Evolutionary conservation across 2,888 invertebrate genomes (phyloP).

Genomic region (Drosophila recens): DNA sequence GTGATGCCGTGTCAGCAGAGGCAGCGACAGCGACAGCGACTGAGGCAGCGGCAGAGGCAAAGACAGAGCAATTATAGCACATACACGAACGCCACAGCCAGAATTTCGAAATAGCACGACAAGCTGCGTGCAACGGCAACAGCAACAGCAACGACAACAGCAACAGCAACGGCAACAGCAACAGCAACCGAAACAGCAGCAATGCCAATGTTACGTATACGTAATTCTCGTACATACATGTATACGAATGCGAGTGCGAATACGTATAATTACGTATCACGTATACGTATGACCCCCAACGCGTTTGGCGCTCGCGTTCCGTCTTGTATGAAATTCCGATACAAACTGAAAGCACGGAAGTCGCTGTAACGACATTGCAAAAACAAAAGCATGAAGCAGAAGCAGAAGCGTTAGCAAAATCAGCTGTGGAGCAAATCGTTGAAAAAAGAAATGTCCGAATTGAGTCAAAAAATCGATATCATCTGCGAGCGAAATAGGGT

Average conservation of each 20-base stretch:
- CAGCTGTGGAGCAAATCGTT: conserved; percentile 28
- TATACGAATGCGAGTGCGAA: conserved; percentile 12
- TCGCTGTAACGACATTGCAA: conserved; percentile 29
- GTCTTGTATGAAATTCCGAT: conserved; percentile 38
- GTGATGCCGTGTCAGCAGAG: conserved; percentile 22
- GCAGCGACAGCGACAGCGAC: neutral
- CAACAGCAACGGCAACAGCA: neutral
- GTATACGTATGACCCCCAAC: conserved; percentile 26
- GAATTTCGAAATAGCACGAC: conserved; percentile 30
- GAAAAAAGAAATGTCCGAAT: conserved; percentile 21
- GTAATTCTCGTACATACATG: conserved; percentile 13
- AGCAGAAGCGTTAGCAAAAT: conserved; percentile 28
- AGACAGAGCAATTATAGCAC: conserved; percentile 16
- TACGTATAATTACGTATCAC: conserved; percentile 23
- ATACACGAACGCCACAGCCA: conserved; percentile 13
- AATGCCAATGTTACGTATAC: conserved; percentile 33
- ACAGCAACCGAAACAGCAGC: neutral
- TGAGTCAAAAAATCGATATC: conserved; percentile 35
- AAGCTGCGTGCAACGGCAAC: conserved; percentile 15
- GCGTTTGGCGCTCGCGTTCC: conserved; percentile 23
- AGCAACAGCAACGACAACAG: neutral
- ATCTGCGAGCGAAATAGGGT: conserved; percentile 7
- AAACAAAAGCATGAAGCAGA: conserved; percentile 28
- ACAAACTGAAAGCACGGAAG: conserved; percentile 42
- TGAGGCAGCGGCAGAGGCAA: neutral